These are phyloP conservation scores for Indicator indicator DNA, from an alignment of 2,113 vertebrate genomes.

Conservation along the genomic window DNA sequence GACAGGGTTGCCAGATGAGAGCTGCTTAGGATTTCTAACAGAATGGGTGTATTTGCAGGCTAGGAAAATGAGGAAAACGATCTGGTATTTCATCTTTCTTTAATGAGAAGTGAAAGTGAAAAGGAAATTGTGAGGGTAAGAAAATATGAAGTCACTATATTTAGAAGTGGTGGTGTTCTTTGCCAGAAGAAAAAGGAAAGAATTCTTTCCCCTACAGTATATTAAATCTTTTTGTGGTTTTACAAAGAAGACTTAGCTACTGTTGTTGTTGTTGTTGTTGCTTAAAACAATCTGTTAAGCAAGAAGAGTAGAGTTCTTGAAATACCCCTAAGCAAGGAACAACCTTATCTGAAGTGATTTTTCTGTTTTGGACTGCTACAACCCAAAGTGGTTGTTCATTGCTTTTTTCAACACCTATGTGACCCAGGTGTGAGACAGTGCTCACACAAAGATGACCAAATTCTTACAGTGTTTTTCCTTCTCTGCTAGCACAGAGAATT, in stretches of 20 bases:
- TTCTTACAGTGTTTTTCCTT: not conserved
- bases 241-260: not conserved
- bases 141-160: rapidly evolving
- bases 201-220: not conserved
- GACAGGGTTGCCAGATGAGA: not conserved
- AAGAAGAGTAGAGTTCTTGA: not conserved
- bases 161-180: not conserved
- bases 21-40: not conserved
- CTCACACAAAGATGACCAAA: not conserved
- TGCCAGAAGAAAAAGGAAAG: not conserved
- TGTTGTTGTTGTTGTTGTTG: not conserved
- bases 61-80: not conserved
- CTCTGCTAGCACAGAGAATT: not conserved
- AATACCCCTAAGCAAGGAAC: not conserved
- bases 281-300: not conserved
- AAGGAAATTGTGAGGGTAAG: not conserved
- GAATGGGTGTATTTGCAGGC: not conserved
- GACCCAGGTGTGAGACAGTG: not conserved
- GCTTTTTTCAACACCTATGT: not conserved
- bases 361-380: not conserved
- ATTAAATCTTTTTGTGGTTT: not conserved
- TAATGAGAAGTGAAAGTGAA: conserved; percentile 22
- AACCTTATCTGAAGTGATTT: not conserved
- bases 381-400: not conserved
- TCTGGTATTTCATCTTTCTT: not conserved